These are phyloP conservation scores for Centroberyx gerrardi DNA, from an alignment of 2,797 vertebrate species.

Conservation along the genomic window DNA sequence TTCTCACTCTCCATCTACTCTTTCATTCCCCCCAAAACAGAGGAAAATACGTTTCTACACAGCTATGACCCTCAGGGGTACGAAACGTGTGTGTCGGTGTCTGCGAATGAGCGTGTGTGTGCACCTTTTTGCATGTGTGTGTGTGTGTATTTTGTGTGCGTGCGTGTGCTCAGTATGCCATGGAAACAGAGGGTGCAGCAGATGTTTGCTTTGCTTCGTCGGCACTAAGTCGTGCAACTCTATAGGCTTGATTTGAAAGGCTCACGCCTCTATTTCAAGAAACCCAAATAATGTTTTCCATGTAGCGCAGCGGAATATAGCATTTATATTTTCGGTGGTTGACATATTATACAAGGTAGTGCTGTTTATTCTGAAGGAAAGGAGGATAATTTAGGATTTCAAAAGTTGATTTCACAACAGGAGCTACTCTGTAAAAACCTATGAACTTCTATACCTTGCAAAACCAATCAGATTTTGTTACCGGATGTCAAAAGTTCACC, in stretches of 20 bases:
- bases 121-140: slow-evolving; percentile 2
- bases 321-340: slow-evolving; percentile 8
- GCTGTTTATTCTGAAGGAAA: not conserved
- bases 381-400: not conserved
- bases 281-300: slow-evolving; percentile 37
- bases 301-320: slow-evolving; percentile 24
- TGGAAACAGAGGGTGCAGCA: slow-evolving; percentile 62
- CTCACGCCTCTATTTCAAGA: slow-evolving; percentile 39
- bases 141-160: not conserved
- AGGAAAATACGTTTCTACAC: slow-evolving; percentile 59
- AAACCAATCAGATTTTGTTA: not conserved
- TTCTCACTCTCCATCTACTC: slow-evolving; percentile 49
- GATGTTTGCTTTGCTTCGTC: slow-evolving; percentile 68
- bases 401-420: not conserved
- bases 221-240: slow-evolving; percentile 51
- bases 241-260: slow-evolving; percentile 45
- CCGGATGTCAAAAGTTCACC: not conserved
- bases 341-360: not conserved
- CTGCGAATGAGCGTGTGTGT: not conserved
- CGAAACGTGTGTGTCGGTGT: slow-evolving; percentile 20
- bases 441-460: not conserved
- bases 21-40: slow-evolving; percentile 45
- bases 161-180: slow-evolving; percentile 25
- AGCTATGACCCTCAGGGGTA: slow-evolving; percentile 56
- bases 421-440: not conserved